Percentiles rank a stretch among this genome's conserved stretches.
phyloP scores from a whole-genome alignment of 2,888 invertebrate species.

The Margaritifera margaritifera region DNA sequence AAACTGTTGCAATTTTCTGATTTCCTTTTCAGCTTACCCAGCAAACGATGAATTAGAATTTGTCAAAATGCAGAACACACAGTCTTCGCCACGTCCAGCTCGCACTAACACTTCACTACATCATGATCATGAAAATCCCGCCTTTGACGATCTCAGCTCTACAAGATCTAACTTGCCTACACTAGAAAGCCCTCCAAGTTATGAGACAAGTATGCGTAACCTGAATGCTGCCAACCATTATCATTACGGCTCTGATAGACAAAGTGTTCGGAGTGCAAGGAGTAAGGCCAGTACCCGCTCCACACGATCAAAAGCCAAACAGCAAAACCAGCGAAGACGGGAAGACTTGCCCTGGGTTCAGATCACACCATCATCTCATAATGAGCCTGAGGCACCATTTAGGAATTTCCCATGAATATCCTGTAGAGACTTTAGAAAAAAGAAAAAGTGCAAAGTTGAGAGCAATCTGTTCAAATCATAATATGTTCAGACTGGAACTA shows the following conservation, averaged over 20 bases:
- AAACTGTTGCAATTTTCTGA: conserved; percentile 6
- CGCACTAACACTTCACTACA: conserved; percentile 9
- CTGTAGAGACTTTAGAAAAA: too few relatives aligned
- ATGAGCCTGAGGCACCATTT: conserved; percentile 35
- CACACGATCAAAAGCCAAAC: conserved; percentile 48
- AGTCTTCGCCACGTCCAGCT: conserved; percentile 27
- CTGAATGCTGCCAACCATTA: conserved; percentile 40
- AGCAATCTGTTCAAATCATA: too few relatives aligned
- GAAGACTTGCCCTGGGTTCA: conserved; percentile 66
- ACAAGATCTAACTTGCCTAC: conserved; percentile 32
- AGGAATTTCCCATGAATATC: conserved; percentile 40
- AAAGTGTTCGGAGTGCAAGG: conserved; percentile 47
- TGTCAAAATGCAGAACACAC: conserved; percentile 68
- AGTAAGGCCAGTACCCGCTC: conserved; percentile 59
- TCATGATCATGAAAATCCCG: conserved; percentile 31
- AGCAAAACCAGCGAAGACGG: conserved; percentile 31
- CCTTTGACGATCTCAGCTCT: conserved; percentile 20
- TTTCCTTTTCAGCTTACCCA: conserved; percentile 61
- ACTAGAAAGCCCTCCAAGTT: conserved; percentile 61
- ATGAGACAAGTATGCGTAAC: conserved; percentile 62
- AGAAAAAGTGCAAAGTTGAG: too few relatives aligned
- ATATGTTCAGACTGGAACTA: too few relatives aligned
- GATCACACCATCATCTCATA: conserved; percentile 57
- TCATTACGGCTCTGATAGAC: conserved; percentile 55
- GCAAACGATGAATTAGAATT: conserved; percentile 71